phyloP scores from a whole-genome alignment of 2,113 vertebrate genomes.

The Bostrychus sinensis region DNA sequence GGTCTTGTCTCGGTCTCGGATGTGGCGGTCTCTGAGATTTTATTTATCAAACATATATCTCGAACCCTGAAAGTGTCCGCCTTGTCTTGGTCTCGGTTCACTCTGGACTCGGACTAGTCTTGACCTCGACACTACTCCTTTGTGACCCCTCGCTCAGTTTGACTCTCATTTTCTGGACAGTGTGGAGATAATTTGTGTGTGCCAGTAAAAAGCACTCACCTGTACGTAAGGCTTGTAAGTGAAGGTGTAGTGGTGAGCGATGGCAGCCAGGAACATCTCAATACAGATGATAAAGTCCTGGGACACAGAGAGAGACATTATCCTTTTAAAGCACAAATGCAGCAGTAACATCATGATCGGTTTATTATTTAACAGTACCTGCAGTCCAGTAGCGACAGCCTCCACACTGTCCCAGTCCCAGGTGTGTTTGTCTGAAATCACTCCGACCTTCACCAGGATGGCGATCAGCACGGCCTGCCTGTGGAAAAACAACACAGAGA shows the following conservation, averaged over 20 bases:
- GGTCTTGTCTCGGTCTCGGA: too few relatives aligned
- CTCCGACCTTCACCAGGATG: constrained; percentile 91
- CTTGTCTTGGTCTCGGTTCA: too few relatives aligned
- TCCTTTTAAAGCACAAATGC: too few relatives aligned
- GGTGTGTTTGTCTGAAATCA: constrained; percentile 91
- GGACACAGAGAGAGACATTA: background rate
- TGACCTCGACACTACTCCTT: too few relatives aligned
- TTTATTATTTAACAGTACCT: constrained; percentile 80
- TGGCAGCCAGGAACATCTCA: constrained; percentile 96
- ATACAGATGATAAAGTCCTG: constrained; percentile 98
- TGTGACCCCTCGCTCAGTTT: too few relatives aligned
- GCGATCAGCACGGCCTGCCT: constrained; percentile 98
- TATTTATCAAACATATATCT: too few relatives aligned
- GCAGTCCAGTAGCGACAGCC: constrained; percentile 93
- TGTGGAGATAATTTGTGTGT: too few relatives aligned
- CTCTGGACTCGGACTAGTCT: too few relatives aligned
- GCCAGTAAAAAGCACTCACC: constrained; percentile 19
- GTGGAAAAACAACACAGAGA: background rate
- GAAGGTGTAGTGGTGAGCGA: constrained; percentile 96
- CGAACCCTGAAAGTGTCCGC: too few relatives aligned
- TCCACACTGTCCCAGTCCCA: constrained; percentile 97
- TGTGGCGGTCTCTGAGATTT: too few relatives aligned
- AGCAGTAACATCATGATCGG: too few relatives aligned
- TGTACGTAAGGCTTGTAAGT: constrained; percentile 91
- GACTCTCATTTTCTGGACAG: too few relatives aligned